Conservation (phyloP, 2,888 invertebrate genomes). For the Pocota personata region DNA sequence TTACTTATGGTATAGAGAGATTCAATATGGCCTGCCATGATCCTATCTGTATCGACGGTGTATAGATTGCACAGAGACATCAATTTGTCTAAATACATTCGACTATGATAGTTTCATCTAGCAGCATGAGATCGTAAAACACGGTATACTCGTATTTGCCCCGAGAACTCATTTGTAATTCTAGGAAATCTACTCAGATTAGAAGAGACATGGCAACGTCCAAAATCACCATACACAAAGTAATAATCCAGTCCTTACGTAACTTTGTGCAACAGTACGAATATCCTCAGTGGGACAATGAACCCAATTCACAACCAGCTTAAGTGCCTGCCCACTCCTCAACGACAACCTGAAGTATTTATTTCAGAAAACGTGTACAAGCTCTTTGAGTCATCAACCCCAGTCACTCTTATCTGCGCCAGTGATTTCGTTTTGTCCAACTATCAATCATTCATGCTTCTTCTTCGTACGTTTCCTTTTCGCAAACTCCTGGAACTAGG, state of each 20-base stretch:
- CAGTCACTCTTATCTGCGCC: neutral
- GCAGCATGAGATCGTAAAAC: no score
- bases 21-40: no score
- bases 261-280: neutral
- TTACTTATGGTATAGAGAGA: no score
- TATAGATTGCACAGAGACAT: no score
- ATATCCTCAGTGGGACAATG: constrained; percentile 19
- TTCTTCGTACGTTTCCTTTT: neutral
- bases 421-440: constrained; percentile 2
- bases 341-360: constrained; percentile 16
- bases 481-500: neutral
- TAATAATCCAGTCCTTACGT: neutral
- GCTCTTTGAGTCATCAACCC: constrained; percentile 9
- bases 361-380: constrained; percentile 30
- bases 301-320: constrained; percentile 13
- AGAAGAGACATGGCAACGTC: no score
- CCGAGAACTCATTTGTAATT: no score
- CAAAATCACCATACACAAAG: no score
- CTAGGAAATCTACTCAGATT: no score
- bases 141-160: no score
- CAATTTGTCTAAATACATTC: no score
- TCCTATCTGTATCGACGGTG: no score
- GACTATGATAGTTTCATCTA: no score
- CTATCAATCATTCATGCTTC: constrained; percentile 28
- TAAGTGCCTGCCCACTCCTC: constrained; percentile 2